Evolutionary conservation across 2,113 vertebrate species (phyloP).

Genomic region (Azemiops feae): DNA sequence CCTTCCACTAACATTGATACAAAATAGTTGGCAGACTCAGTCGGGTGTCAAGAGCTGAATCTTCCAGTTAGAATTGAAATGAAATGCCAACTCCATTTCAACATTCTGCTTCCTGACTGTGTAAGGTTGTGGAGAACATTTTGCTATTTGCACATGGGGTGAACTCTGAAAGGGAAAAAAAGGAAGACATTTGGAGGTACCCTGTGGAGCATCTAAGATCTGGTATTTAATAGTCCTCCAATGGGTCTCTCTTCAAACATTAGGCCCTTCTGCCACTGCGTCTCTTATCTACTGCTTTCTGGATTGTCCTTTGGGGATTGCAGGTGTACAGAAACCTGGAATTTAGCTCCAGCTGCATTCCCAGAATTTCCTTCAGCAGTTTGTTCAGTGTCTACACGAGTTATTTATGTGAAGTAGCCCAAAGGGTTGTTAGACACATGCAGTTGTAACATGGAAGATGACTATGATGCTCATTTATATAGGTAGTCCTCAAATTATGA

Average conservation of each 20-base stretch:
- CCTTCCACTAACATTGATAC: background rate
- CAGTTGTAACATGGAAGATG: conserved; percentile 6
- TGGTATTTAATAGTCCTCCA: background rate
- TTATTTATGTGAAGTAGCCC: background rate
- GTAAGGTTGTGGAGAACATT: background rate
- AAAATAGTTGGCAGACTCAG: background rate
- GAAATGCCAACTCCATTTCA: background rate
- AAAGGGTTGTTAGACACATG: background rate
- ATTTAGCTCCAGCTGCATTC: background rate
- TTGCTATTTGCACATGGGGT: background rate
- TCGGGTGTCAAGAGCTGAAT: background rate
- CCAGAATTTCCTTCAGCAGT: background rate
- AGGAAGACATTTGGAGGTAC: background rate
- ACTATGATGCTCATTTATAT: background rate
- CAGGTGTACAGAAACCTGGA: background rate
- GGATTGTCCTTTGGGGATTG: background rate
- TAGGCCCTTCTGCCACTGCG: background rate
- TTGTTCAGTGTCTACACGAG: background rate
- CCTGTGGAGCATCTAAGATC: background rate
- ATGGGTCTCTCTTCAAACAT: background rate
- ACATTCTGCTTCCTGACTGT: background rate
- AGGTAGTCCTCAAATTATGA: background rate
- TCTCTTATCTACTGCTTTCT: background rate
- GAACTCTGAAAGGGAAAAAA: background rate
- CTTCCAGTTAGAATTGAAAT: background rate